Base-by-base conservation (phyloP, 2,888 invertebrate species). In the Ichneumon xanthorius region DNA sequence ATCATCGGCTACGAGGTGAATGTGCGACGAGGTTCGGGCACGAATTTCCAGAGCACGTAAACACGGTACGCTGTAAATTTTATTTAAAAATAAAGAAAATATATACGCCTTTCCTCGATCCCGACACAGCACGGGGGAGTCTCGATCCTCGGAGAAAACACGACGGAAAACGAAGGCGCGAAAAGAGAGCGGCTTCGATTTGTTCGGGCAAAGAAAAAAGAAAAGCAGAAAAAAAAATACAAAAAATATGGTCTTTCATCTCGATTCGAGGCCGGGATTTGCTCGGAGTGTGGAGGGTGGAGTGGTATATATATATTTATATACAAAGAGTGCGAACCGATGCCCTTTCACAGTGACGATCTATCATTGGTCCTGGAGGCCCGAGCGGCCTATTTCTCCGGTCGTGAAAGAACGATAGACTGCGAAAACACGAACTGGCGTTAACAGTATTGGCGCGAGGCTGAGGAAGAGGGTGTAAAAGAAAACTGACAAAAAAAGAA, bases 361-460 rank as follows among this genome's bases (percentile, higher is more conserved):
- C 75, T 76, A 65, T 76, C 75, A 76, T 76, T 63, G 65, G 75
- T 76, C 63, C 65, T 50, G 45, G 65, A 45, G 75, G 50, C 37
- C 75, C 22, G 75, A 65, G n/a, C 63, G 30, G 63, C 75, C 75
- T 30, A 68, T 58, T 58, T 26, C 40, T 19, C 61, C 45, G 63
- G 63, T 33, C 30, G 75, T 33, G 75, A 76, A 76, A 50, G 26
- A 50, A 50, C 63, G 65, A 75, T 33, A 48, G 19, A 26, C 63
- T 19, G 75, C 50, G 30, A 65, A 65, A 76, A 76, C 63, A 58
- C 73, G 73, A 58, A 19, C 58, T 7, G 50, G 65, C 63, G 75
- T 48, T 48, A 76, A 50, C 50, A 33, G n/a, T 50, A 48, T 45
- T 26, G 68, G 75, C 50, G 75, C 22, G 50, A 63, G 75, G 33